Evolutionary conservation across 2,113 vertebrate genomes (phyloP), one percentile per base, ranked within the genome.

Genomic region (Gasterosteus nipponicus): DNA sequence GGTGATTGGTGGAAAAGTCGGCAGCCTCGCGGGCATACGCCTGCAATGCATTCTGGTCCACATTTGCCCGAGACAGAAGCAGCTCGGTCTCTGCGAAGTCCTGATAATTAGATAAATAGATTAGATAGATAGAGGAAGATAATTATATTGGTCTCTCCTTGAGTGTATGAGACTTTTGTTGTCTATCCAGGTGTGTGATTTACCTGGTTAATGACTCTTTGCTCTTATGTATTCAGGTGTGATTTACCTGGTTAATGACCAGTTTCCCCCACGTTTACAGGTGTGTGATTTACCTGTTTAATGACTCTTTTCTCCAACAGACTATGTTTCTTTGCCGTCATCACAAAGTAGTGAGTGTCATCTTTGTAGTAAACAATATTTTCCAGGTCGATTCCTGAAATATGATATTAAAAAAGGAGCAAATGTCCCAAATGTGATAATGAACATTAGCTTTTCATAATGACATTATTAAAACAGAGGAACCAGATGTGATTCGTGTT

Each of bases 341-440:
- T 99, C 39, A 99, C 98, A 64, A 99, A 99, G 91, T 99, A 99
- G 88, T 99, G 98, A 0, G 98, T 99, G 87, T 99, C 97, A 19
- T 99, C 98, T 86, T 99, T 99, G 85, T 99, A 99, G 91, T 99
- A 99, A 31, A 99, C 97, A 5, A 99, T 98, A 91, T 99, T 99
- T 89, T 99, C 98, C 91, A 99, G 91, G 81, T 99, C 96, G 22
- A 99, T 97, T 46, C 98, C 98, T 98, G 16, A 67, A 65, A 77
- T 39, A 19, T 33, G 9, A 3, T 0, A 44, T 0, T 2, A 49
- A 38, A 65, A 4, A 4, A 3, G 4, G 8, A 49, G 16, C 1
- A 47, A 47, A 47, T 26, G 10, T 33, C 33, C 39, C 26, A 46
- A 2, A 16, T 22, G 3, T 26, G 22, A 26, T 26, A 7, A 29